Base-by-base conservation (phyloP, 2,113 vertebrate genomes). In the Orycteropus afer region DNA sequence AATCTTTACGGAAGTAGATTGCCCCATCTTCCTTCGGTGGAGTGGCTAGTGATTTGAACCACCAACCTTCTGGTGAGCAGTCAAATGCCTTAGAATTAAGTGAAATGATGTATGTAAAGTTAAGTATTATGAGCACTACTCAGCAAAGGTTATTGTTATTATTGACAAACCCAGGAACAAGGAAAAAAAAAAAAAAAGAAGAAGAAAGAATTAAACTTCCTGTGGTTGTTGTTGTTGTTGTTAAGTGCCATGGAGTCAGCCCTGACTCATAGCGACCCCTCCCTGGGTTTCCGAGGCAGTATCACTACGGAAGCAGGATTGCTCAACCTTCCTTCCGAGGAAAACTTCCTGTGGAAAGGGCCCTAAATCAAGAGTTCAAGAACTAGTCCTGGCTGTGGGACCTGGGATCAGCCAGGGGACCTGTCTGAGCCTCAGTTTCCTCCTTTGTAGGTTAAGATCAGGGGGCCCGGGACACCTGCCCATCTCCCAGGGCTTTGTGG, bases 391-490 rank as follows among this genome's bases (percentile, higher is more conserved):
- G n/a, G 63, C 45, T 11, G 76, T 0, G 12, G 69, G 40, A 25
- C 17, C 32, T 34, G 8, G 49, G 47, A 3, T n/a, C 42, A 12
- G 53, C 65, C 9, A 0, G 0, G 1, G 4, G 40, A 49, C 23
- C 34, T 15, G 40, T 49, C 63, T 4, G 77, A 49, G 18, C 45
- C 82, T 65, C 1, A 0, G 45, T 11, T 34, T 89, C 80, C 82
- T 77, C 18, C 6, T 10, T 3, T 17, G 3, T 61, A 20, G 25
- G 57, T 11, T 27, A 9, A 47, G 11, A 51, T 15, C 12, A 1
- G 0, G 14, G 37, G 3, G 8, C 2, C 42, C 11, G 9, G 40
- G 63, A 29, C 12, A 25, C 7, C 79, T 2, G 5, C 71, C 77
- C 27, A 23, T 63, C n/a, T 25, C 1, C 0, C 10, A 18, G 76